These are phyloP conservation scores for Ceratothoa steindachneri DNA, from an alignment of 2,888 invertebrate genomes.

Conservation along the genomic window DNA sequence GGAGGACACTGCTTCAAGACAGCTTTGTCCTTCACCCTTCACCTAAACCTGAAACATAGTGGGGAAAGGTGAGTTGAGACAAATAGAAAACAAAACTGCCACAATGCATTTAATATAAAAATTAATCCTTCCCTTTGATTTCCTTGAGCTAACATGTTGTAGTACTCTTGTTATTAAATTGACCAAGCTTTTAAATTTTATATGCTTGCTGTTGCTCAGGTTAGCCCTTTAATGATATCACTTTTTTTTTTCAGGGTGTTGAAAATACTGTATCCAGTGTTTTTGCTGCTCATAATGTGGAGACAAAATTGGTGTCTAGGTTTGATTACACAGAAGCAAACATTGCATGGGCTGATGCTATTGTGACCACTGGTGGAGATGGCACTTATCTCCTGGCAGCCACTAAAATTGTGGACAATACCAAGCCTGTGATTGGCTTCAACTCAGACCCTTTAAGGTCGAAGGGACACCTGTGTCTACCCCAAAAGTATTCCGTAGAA, in stretches of 20 bases:
- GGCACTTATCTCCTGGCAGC: slow-evolving; percentile 95
- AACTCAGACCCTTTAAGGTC: slow-evolving; percentile 93
- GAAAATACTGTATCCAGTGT: slow-evolving; percentile 43
- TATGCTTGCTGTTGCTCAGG: too few species aligned
- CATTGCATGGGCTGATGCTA: slow-evolving; percentile 85
- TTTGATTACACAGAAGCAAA: slow-evolving; percentile 64
- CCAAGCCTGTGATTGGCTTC: slow-evolving; percentile 91
- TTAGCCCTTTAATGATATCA: too few species aligned
- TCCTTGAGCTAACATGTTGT: too few species aligned
- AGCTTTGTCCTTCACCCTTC: too few species aligned
- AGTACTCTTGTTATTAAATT: too few species aligned
- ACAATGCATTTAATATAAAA: too few species aligned
- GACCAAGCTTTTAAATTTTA: too few species aligned
- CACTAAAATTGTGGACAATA: slow-evolving; percentile 67
- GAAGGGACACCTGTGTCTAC: slow-evolving; percentile 86
- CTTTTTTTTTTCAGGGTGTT: slow-evolving; percentile 37
- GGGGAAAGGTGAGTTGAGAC: too few species aligned
- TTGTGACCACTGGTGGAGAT: slow-evolving; percentile 88
- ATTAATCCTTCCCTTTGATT: too few species aligned
- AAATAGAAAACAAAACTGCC: too few species aligned
- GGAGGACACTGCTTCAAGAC: too few species aligned
- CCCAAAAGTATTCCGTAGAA: slow-evolving; percentile 75
- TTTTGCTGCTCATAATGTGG: slow-evolving; percentile 59
- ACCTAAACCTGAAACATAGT: too few species aligned
- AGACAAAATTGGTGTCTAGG: slow-evolving; percentile 74